Conservation (phyloP, 2,113 vertebrate species). For the Percopsis transmontana region DNA sequence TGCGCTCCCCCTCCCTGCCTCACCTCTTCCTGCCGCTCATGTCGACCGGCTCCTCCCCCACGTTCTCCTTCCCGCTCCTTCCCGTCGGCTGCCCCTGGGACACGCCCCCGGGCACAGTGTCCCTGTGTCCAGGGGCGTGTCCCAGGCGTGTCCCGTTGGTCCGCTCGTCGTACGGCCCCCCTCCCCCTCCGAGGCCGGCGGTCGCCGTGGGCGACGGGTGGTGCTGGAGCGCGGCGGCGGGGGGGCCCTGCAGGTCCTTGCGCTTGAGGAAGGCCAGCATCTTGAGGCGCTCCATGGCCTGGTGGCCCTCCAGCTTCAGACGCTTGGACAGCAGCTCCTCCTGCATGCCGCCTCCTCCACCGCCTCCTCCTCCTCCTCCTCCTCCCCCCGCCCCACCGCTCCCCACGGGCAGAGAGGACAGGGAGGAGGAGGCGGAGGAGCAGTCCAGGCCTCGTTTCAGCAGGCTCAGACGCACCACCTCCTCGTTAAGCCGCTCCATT, state of each 20-base stretch:
- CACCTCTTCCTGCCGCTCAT: constrained; percentile 87
- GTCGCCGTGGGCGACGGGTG: constrained; percentile 10
- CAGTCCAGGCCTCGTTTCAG: constrained; percentile 83
- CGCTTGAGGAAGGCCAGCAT: constrained; percentile 87
- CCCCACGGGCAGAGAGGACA: not conserved
- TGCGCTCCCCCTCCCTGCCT: constrained; percentile 9
- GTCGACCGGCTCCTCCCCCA: constrained; percentile 86
- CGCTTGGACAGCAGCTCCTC: constrained; percentile 86
- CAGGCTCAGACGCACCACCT: constrained; percentile 84
- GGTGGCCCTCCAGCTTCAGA: constrained; percentile 87
- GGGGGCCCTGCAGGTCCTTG: constrained; percentile 80
- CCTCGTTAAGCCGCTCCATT: constrained; percentile 88
- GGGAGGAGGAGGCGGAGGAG: constrained; percentile 3
- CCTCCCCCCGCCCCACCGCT: constrained; percentile 3
- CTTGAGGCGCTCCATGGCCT: constrained; percentile 89
- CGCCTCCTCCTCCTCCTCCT: not conserved
- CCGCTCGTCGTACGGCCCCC: constrained; percentile 51
- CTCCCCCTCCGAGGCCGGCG: constrained; percentile 10
- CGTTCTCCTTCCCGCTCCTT: constrained; percentile 85
- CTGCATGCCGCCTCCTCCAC: constrained; percentile 51
- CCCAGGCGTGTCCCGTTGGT: constrained; percentile 54
- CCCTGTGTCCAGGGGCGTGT: too few species aligned
- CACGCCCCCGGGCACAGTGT: constrained; percentile 72
- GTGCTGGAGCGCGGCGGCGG: constrained; percentile 1
- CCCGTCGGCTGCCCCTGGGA: constrained; percentile 78